Evolutionary conservation across 2,797 vertebrate genomes (phyloP), one percentile per base, ranked within the genome.

Genomic region (Loriculus beryllinus): DNA sequence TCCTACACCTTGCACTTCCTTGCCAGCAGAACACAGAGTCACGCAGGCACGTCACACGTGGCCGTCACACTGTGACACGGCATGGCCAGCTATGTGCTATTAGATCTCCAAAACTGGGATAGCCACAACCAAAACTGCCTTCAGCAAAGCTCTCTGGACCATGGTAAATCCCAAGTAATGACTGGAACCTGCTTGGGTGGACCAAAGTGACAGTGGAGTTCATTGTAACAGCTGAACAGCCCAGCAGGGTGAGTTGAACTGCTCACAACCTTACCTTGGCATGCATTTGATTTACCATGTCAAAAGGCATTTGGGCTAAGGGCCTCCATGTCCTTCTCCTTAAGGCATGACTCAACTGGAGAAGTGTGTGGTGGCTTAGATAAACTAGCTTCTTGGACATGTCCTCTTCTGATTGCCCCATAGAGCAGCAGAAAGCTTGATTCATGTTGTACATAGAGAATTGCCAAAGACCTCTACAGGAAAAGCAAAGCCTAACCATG

Each of bases 41-140:
- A 52, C 48, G 18, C 8, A 39, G 63, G 7, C 26, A 17, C 11
- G n/a, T 57, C 56, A 35, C 22, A 13, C 0, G 10, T 2, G 0
- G 28, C 22, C 22, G 35, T 57, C 59, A 16, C 33, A 16, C 11
- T 60, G 56, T 14, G 40, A 33, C 0, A 0, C 1, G 72, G 12
- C 33, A 20, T 7, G 62, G 68, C 14, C 79, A 86, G n/a, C 25
- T 54, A 3, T 2, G 18, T 43, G 57, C 48, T 60, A 5, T 40
- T 33, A 22, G 28, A 64, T 22, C 56, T 22, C 48, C n/a, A 51
- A 20, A 82, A 35, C 0, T 48, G 74, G 31, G 9, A n/a, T 8
- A 77, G 37, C 59, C 70, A 63, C 39, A 11, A 2, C 2, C 59
- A 56, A 29, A 70, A 54, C 12, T 40, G 11, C 40, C 76, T 40